Percentiles rank a stretch among this genome's conserved stretches.
phyloP scores from a whole-genome alignment of 2,888 invertebrate species.

The Pristionchus maxplancki region DNA sequence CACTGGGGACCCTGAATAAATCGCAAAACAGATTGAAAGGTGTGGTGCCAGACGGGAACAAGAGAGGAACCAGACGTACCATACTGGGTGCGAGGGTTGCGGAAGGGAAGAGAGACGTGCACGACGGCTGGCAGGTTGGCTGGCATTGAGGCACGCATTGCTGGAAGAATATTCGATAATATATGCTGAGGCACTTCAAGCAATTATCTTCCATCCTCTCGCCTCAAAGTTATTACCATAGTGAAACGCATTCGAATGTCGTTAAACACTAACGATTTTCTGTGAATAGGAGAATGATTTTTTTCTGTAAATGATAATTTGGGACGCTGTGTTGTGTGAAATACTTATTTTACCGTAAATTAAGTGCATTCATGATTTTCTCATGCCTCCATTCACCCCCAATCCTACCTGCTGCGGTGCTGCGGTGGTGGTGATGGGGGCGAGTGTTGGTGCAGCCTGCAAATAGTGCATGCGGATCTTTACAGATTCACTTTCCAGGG shows the following conservation, averaged over 20 bases:
- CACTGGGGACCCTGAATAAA: background rate
- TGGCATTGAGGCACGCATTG: constrained; percentile 45
- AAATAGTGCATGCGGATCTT: background rate
- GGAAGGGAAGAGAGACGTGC: background rate
- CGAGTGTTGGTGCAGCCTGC: background rate
- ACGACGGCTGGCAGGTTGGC: constrained; percentile 41
- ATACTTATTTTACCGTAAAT: no score
- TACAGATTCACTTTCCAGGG: no score
- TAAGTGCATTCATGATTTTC: no score
- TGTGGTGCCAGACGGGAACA: background rate
- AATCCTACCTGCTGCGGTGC: background rate
- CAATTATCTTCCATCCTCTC: background rate
- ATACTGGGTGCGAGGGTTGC: background rate
- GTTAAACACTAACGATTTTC: no score
- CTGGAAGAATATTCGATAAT: background rate
- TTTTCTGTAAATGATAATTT: no score
- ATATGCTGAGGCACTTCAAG: background rate
- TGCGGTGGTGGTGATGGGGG: background rate
- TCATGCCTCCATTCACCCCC: no score
- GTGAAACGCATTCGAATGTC: no score
- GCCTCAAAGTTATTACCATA: no score
- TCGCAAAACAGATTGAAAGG: no score
- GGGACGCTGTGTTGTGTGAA: no score
- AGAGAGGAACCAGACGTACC: no score
- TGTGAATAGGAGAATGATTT: no score